A percentile compares a stretch with the other conserved stretches of the same genome.
Evolutionary conservation across 2,888 invertebrate species (phyloP).

Genomic region (Anodontia alba): DNA sequence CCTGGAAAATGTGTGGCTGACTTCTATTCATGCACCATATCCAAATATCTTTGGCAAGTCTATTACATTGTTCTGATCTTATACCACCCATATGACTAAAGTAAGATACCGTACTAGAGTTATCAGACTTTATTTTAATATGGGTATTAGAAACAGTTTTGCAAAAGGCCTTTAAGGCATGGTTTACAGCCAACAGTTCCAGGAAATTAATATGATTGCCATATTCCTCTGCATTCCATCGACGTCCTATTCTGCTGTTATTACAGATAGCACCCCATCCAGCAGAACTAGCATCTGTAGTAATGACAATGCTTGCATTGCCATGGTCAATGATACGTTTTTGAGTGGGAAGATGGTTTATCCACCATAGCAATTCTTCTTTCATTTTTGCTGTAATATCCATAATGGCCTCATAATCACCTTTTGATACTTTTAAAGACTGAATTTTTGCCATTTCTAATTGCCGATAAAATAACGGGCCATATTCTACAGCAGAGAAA

Average conservation of each 20-base stretch:
- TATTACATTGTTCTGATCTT: constrained; percentile 14
- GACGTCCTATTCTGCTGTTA: not conserved
- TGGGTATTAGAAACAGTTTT: constrained; percentile 23
- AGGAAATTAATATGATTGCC: constrained; percentile 44
- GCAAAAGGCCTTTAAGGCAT: constrained; percentile 33
- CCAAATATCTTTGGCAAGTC: constrained; percentile 26
- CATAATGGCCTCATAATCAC: constrained; percentile 16
- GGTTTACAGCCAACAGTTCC: constrained; percentile 38
- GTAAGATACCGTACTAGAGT: constrained; percentile 39
- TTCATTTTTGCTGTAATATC: not conserved
- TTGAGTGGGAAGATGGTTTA: constrained; percentile 8
- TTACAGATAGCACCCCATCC: constrained; percentile 20
- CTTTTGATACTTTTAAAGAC: not conserved
- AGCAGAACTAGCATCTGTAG: constrained; percentile 7
- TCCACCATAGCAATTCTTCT: constrained; percentile 26
- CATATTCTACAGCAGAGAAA: constrained; percentile 28
- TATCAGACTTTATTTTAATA: constrained; percentile 38
- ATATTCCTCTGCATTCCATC: constrained; percentile 37
- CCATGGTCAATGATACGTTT: constrained; percentile 14
- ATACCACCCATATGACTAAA: constrained; percentile 40
- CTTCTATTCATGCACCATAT: constrained; percentile 20
- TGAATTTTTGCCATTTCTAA: not conserved
- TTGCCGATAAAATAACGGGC: constrained; percentile 13
- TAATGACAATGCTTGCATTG: constrained; percentile 14
- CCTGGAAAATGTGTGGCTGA: not conserved